A percentile compares a stretch with the other conserved stretches of the same genome.
Conservation (phyloP, 2,888 invertebrate genomes). For the Acleris literana region DNA sequence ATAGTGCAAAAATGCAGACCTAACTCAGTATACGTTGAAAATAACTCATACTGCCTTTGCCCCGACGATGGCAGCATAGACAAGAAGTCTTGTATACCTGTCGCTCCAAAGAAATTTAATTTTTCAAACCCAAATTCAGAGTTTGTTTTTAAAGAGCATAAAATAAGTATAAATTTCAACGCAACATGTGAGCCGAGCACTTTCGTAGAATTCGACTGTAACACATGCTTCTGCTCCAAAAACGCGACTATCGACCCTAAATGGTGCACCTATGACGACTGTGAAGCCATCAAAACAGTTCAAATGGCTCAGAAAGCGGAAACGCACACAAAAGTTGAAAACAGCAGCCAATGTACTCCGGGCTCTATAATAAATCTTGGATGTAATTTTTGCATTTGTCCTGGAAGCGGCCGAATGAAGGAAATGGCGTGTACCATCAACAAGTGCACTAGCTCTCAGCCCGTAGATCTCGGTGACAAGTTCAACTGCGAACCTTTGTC, state of each 20-base stretch:
- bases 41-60: slow-evolving; percentile 65
- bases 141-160: slow-evolving; percentile 37
- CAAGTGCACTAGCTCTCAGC: slow-evolving; percentile 48
- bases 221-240: slow-evolving; percentile 71
- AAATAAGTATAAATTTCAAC: slow-evolving; percentile 49
- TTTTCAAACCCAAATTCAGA: slow-evolving; percentile 29
- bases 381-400: slow-evolving; percentile 77
- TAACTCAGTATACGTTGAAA: slow-evolving; percentile 58
- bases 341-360: slow-evolving; percentile 54
- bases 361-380: slow-evolving; percentile 63
- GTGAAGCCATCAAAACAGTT: slow-evolving; percentile 58
- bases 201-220: slow-evolving; percentile 71
- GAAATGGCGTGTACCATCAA: slow-evolving; percentile 67
- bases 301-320: slow-evolving; percentile 49
- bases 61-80: slow-evolving; percentile 56
- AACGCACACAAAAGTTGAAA: slow-evolving; percentile 32
- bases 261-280: slow-evolving; percentile 76
- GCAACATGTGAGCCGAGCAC: slow-evolving; percentile 65
- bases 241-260: slow-evolving; percentile 67
- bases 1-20: slow-evolving; percentile 54
- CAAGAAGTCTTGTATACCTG: slow-evolving; percentile 56
- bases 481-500: slow-evolving; percentile 66
- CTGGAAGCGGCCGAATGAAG: slow-evolving; percentile 56
- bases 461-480: slow-evolving; percentile 41
- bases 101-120: slow-evolving; percentile 39